Evolutionary conservation across 1,140 invertebrate genomes (phyloP), one percentile per base, ranked within the genome.

Genomic region (Theocolax elegans): DNA sequence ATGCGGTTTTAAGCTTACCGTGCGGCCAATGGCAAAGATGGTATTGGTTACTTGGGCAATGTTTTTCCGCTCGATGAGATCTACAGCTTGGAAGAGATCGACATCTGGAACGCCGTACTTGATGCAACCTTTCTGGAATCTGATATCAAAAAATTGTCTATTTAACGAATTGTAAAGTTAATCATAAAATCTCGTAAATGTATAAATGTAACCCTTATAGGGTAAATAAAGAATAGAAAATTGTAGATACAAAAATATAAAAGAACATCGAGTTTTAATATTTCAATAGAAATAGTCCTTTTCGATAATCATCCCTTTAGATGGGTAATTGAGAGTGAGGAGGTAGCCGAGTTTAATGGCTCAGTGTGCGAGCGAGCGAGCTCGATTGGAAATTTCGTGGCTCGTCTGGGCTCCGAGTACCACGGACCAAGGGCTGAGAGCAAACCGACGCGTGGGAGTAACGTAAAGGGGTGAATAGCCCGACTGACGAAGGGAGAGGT

Each of bases 81-180:
- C 97, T 40, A 97, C 95, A 10, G 96, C 97, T 87, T 99, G 96
- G 90, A 99, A 99, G 0, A 97, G 90, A 84, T 99, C 96, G 56
- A 96, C 92, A 73, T 96, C 94, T 17, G 93, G 89, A 12, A 98
- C 96, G 73, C 97, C 97, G 81, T 97, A 97, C 23, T 89, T 89
- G 76, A 92, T 92, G 72, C 94, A 90, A 0, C 94, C 95, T 66
- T 91, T 91, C 84, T 97, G 95, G 89, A 99, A 98, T 87, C 94
- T 94, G 79, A 25, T 1, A 35, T 1, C 2, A n/a, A 40, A 31
- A 51, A 51, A 35, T 29, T 29, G 49, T 25, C 10, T 25, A 49
- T n/a, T 13, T n/a, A 29, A 27, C 25, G n/a, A 29, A 13, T 54
- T 17, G n/a, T n/a, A n/a, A n/a, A n/a, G n/a, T n/a, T n/a, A n/a